These are phyloP conservation scores for Nanorana parkeri DNA, from an alignment of 2,113 vertebrate genomes.

Conservation along the genomic window DNA sequence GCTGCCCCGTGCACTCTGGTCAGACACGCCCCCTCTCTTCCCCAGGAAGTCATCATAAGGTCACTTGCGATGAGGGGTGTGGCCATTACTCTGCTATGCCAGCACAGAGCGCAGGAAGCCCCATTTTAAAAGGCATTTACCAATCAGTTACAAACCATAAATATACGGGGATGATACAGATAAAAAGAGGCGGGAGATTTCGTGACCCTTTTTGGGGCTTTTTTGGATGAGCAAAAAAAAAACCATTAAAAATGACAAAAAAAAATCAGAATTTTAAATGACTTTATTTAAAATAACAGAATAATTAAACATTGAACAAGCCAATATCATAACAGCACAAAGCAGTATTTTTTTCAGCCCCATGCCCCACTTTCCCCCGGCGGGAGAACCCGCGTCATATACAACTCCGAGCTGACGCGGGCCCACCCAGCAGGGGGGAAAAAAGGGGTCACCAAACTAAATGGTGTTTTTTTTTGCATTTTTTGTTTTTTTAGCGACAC, in stretches of 20 bases:
- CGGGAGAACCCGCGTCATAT: background rate
- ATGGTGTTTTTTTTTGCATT: background rate
- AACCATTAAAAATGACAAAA: background rate
- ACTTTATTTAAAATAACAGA: conserved; percentile 58
- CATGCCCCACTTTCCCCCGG: conserved; percentile 7
- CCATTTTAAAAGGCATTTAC: too few species aligned
- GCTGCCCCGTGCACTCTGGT: too few species aligned
- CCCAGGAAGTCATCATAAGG: too few species aligned
- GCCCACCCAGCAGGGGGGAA: background rate
- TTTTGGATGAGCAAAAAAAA: background rate
- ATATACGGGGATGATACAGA: too few species aligned
- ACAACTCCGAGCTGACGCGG: background rate
- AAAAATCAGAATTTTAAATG: conserved; percentile 53
- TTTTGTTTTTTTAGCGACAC: background rate
- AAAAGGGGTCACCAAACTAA: conserved; percentile 1
- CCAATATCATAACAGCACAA: conserved; percentile 50
- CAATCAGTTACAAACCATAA: too few species aligned
- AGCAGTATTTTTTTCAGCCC: conserved; percentile 44
- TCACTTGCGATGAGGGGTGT: too few species aligned
- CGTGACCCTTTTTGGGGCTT: too few species aligned
- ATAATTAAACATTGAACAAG: conserved; percentile 58
- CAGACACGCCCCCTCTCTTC: too few species aligned
- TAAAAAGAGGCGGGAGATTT: too few species aligned
- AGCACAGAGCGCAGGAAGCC: too few species aligned
- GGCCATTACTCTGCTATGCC: too few species aligned